These are phyloP conservation scores for Siniperca undulata DNA, from an alignment of 2,797 vertebrate genomes.

Conservation along the genomic window DNA sequence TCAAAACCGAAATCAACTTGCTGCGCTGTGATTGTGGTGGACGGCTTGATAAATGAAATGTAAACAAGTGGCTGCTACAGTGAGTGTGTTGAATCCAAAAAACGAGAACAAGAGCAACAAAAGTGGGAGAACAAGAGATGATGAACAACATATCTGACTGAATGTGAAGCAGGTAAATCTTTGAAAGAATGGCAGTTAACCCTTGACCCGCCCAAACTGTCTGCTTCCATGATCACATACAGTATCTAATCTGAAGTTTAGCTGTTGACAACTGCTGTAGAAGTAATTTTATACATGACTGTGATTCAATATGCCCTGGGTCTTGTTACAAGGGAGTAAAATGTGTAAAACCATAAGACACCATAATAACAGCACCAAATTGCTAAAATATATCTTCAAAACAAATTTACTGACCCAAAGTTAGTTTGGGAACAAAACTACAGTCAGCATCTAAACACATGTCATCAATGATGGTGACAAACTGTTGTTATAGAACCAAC, in stretches of 20 bases:
- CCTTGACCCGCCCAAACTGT: not conserved
- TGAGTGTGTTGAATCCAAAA: not conserved
- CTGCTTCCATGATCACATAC: not conserved
- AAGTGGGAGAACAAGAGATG: not conserved
- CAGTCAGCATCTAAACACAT: not conserved
- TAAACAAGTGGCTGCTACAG: conserved; percentile 20
- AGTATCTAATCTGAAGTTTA: not conserved
- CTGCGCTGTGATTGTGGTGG: conserved; percentile 24
- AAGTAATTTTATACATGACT: not conserved
- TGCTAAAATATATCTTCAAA: not conserved
- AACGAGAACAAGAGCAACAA: not conserved
- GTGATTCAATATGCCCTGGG: too few species aligned
- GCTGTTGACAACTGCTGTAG: not conserved
- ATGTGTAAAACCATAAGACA: too few species aligned
- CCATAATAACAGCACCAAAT: too few species aligned
- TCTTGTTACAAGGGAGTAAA: too few species aligned
- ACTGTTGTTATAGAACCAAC: not conserved
- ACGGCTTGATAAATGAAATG: conserved; percentile 22
- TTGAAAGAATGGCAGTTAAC: not conserved
- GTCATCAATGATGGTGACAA: not conserved
- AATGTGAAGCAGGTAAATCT: not conserved
- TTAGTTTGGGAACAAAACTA: not conserved
- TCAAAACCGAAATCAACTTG: not conserved
- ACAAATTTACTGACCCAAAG: not conserved
- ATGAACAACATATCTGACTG: not conserved